These are phyloP conservation scores for Bombus cullumanus DNA, from an alignment of 1,140 invertebrate species.

Conservation along the genomic window DNA sequence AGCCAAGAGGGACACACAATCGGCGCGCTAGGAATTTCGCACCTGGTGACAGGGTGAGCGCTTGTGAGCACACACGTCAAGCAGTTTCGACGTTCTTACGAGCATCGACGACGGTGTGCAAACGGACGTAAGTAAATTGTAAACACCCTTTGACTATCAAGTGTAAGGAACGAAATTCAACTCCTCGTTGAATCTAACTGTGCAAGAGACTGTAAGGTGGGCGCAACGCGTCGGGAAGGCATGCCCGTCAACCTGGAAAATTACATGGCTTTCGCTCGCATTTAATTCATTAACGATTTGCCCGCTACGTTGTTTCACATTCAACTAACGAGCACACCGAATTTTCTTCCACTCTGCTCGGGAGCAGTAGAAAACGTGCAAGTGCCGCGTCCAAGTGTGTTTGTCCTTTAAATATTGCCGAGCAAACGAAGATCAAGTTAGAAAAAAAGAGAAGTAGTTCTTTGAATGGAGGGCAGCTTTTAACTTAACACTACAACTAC, in stretches of 20 bases:
- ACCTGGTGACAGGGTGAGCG: not conserved
- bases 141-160: constrained; percentile 56
- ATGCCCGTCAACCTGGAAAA: constrained; percentile 38
- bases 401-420: not conserved
- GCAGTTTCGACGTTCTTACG: constrained; percentile 16
- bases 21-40: constrained; percentile 7
- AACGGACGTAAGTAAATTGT: constrained; percentile 55
- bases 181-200: constrained; percentile 13
- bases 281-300: constrained; percentile 44
- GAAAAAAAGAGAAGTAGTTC: too few relatives aligned
- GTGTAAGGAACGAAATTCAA: constrained; percentile 51
- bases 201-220: not conserved
- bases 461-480: not conserved
- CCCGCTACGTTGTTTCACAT: constrained; percentile 11
- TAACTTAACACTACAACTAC: too few relatives aligned
- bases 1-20: not conserved
- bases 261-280: constrained; percentile 9
- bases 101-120: constrained; percentile 24
- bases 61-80: constrained; percentile 2
- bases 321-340: constrained; percentile 22
- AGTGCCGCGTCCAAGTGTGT: not conserved
- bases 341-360: not conserved
- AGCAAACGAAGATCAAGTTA: not conserved
- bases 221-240: not conserved
- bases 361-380: not conserved